Conservation (phyloP, 2,113 vertebrate species). For the Solea senegalensis region DNA sequence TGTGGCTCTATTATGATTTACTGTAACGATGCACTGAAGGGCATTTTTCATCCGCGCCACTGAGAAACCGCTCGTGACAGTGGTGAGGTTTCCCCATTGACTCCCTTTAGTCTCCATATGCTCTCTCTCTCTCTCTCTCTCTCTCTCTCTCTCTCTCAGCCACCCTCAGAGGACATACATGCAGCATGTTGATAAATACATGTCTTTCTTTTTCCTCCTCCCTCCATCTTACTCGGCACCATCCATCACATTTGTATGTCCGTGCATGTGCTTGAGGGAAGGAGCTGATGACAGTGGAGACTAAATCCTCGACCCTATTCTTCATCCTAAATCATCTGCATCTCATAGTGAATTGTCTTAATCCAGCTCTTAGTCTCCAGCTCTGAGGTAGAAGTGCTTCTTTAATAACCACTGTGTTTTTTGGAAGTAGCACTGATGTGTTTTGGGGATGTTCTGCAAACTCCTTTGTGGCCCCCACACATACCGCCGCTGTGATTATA, state of each 20-base stretch:
- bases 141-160: slow-evolving; percentile 26
- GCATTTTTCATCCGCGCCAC: slow-evolving; percentile 80
- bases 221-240: slow-evolving; percentile 68
- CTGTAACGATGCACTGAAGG: slow-evolving; percentile 79
- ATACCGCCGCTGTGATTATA: slow-evolving; percentile 77
- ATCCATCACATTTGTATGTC: slow-evolving; percentile 72
- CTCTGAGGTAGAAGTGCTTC: slow-evolving; percentile 27
- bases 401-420: slow-evolving; percentile 41
- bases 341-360: slow-evolving; percentile 37
- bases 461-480: slow-evolving; percentile 76
- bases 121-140: slow-evolving; percentile 55
- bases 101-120: slow-evolving; percentile 55
- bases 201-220: slow-evolving; percentile 40
- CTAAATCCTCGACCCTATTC: slow-evolving; percentile 40
- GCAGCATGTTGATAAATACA: slow-evolving; percentile 71
- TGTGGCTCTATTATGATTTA: slow-evolving; percentile 81
- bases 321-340: slow-evolving; percentile 17
- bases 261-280: slow-evolving; percentile 46
- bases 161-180: slow-evolving; percentile 54
- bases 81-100: slow-evolving; percentile 72
- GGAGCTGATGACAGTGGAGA: slow-evolving; percentile 37
- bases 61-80: slow-evolving; percentile 74
- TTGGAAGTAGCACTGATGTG: slow-evolving; percentile 38
- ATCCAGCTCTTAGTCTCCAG: slow-evolving; percentile 13
- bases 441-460: slow-evolving; percentile 34